Evolutionary conservation across 1,140 invertebrate species (phyloP).

Genomic region (Nymphalis io): DNA sequence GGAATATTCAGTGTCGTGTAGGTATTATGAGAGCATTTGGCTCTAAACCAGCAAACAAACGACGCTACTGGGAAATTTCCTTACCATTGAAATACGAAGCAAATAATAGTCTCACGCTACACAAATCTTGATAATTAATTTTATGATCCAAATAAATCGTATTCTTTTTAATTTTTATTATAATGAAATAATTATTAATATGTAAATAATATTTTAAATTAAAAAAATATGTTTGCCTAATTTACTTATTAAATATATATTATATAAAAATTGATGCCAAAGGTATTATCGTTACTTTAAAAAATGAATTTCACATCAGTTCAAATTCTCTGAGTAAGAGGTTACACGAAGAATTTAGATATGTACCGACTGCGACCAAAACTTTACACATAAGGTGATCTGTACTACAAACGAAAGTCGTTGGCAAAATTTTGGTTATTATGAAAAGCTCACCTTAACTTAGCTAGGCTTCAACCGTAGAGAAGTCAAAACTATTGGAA

Average conservation of each 20-base stretch:
- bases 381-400: too few species aligned
- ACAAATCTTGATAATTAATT: slow-evolving; percentile 26
- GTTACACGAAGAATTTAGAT: too few species aligned
- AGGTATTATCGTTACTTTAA: too few species aligned
- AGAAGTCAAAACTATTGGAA: too few species aligned
- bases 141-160: not conserved
- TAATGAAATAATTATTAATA: not conserved
- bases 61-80: slow-evolving; percentile 32
- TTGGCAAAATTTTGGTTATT: too few species aligned
- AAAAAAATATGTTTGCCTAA: not conserved
- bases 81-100: slow-evolving; percentile 24
- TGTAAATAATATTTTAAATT: not conserved
- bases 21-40: slow-evolving; percentile 33
- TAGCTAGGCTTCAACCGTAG: too few species aligned
- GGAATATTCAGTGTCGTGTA: slow-evolving; percentile 33
- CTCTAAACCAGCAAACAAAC: slow-evolving; percentile 33
- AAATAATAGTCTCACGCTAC: slow-evolving; percentile 17
- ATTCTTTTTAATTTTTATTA: not conserved
- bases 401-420: too few species aligned
- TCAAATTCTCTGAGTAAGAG: too few species aligned
- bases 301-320: too few species aligned
- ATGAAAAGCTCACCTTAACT: too few species aligned
- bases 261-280: too few species aligned
- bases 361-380: too few species aligned
- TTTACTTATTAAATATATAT: not conserved